These are phyloP conservation scores for Heliangelus exortis DNA, from an alignment of 2,797 vertebrate species.

Conservation along the genomic window DNA sequence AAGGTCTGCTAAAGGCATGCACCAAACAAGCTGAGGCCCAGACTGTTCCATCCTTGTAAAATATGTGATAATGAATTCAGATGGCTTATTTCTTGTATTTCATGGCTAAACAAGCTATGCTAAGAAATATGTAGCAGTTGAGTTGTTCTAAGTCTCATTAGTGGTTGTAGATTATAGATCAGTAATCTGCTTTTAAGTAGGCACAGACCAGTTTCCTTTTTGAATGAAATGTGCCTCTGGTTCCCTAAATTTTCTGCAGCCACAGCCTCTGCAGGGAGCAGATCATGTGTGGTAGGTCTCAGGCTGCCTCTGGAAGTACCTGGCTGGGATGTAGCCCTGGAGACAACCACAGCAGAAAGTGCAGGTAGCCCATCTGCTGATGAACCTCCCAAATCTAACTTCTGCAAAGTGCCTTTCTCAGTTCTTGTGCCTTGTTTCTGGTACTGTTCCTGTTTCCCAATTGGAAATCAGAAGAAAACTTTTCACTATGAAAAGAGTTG, in stretches of 20 bases:
- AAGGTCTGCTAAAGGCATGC: not conserved
- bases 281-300: not conserved
- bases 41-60: not conserved
- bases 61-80: not conserved
- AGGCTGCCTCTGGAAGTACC: not conserved
- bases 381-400: not conserved
- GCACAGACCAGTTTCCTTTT: not conserved
- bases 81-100: not conserved
- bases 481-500: no score
- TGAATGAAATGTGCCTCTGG: not conserved
- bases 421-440: rapidly evolving
- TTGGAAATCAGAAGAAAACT: no score
- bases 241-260: not conserved
- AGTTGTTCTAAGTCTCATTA: not conserved
- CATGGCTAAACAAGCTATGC: not conserved
- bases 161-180: not conserved
- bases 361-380: not conserved
- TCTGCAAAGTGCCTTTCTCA: not conserved
- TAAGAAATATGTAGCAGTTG: not conserved
- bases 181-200: not conserved
- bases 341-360: not conserved
- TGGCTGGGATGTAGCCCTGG: not conserved
- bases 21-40: not conserved
- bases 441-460: no score
- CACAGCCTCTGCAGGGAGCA: not conserved